These are phyloP conservation scores for Drosophila mojavensis DNA, from an alignment of 1,140 invertebrate genomes.

Conservation along the genomic window DNA sequence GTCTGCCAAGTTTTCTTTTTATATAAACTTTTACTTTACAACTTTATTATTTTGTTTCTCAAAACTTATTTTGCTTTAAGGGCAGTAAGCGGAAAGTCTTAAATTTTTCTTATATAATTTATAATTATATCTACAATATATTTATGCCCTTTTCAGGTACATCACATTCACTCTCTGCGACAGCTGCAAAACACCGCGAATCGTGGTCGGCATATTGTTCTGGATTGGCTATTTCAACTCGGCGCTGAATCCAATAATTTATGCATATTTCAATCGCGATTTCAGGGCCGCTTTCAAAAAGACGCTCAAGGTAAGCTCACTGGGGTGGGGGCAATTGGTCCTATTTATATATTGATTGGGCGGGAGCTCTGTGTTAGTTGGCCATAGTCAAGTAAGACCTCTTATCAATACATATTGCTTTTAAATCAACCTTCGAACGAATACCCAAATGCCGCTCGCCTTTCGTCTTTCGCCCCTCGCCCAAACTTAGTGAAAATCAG, in stretches of 20 bases:
- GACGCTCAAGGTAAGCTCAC: conserved; percentile 90
- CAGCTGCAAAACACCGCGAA: conserved; percentile 83
- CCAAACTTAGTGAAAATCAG: conserved; percentile 69
- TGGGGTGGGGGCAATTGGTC: conserved; percentile 7
- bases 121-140: background rate
- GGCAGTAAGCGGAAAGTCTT: no score
- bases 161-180: conserved; percentile 93
- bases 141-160: conserved; percentile 87
- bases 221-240: conserved; percentile 99
- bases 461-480: conserved; percentile 29
- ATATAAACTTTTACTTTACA: no score
- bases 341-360: conserved; percentile 84
- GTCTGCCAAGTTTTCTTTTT: no score
- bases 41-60: no score
- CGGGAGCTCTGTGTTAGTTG: conserved; percentile 60
- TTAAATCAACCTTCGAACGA: conserved; percentile 36
- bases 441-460: conserved; percentile 33
- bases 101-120: background rate
- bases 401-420: conserved; percentile 70
- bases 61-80: no score
- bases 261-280: conserved; percentile 98
- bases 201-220: conserved; percentile 94
- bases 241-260: conserved; percentile 97
- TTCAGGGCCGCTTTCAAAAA: conserved; percentile 97
- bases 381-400: conserved; percentile 32